Conservation (phyloP, 2,113 vertebrate genomes). For the Syrmaticus mikado region DNA sequence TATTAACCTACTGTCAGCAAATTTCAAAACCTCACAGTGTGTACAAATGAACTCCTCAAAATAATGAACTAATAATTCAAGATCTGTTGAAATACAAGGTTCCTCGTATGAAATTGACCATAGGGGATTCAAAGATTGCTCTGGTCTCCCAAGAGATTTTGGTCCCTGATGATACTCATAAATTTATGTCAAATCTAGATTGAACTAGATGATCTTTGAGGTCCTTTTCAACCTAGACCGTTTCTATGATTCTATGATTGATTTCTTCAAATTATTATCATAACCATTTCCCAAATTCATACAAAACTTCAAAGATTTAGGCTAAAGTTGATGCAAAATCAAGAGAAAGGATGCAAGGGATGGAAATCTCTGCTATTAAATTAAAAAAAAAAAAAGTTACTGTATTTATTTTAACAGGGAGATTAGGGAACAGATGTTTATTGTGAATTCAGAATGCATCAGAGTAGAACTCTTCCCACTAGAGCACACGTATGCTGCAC, state of each 20-base stretch:
- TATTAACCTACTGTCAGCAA: neutral
- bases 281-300: neutral
- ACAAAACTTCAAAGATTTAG: neutral
- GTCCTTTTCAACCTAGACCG: no score
- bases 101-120: neutral
- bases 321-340: neutral
- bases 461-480: fast-evolving
- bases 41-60: neutral
- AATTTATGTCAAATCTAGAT: neutral
- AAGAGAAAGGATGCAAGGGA: neutral
- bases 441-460: neutral
- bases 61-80: neutral
- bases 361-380: neutral
- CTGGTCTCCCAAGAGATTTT: neutral
- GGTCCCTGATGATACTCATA: neutral
- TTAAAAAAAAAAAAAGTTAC: neutral
- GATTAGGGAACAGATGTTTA: neutral
- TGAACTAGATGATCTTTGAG: no score
- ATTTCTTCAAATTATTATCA: neutral
- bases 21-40: neutral
- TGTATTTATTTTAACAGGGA: neutral
- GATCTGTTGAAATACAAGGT: neutral
- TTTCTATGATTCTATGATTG: no score
- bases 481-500: neutral
- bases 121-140: neutral